Conservation (phyloP, 2,888 invertebrate genomes). For the Meiosimyza platycephala region DNA sequence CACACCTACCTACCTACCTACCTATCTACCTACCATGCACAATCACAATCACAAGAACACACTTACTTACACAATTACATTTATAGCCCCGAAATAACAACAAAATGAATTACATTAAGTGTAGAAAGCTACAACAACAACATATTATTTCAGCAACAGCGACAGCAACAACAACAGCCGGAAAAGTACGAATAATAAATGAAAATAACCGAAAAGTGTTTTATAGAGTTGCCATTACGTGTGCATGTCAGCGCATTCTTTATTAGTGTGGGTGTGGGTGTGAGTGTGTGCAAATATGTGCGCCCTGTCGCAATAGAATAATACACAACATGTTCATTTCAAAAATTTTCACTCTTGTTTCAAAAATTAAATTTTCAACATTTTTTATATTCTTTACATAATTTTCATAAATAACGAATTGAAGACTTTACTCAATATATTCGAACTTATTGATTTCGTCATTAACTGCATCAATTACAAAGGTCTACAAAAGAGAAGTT, state of each 20-base stretch:
- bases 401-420: too few relatives aligned
- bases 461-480: too few relatives aligned
- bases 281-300: background rate
- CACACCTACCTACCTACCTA: too few relatives aligned
- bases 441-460: too few relatives aligned
- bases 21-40: too few relatives aligned
- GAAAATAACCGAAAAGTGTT: slow-evolving; percentile 22
- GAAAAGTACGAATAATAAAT: slow-evolving; percentile 18
- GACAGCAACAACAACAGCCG: slow-evolving; percentile 5
- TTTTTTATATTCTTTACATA: too few relatives aligned
- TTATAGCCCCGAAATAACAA: slow-evolving; percentile 6
- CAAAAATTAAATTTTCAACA: too few relatives aligned
- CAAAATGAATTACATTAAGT: slow-evolving; percentile 21
- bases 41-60: background rate
- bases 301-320: too few relatives aligned
- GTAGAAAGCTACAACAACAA: slow-evolving; percentile 19
- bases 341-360: too few relatives aligned
- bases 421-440: too few relatives aligned
- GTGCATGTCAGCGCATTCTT: slow-evolving; percentile 6
- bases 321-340: too few relatives aligned
- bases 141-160: background rate
- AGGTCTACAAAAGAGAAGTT: too few relatives aligned
- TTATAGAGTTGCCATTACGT: slow-evolving; percentile 27
- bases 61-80: slow-evolving; percentile 12
- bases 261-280: background rate